phyloP scores from a whole-genome alignment of 1,140 invertebrate species.

The Pinna nobilis region DNA sequence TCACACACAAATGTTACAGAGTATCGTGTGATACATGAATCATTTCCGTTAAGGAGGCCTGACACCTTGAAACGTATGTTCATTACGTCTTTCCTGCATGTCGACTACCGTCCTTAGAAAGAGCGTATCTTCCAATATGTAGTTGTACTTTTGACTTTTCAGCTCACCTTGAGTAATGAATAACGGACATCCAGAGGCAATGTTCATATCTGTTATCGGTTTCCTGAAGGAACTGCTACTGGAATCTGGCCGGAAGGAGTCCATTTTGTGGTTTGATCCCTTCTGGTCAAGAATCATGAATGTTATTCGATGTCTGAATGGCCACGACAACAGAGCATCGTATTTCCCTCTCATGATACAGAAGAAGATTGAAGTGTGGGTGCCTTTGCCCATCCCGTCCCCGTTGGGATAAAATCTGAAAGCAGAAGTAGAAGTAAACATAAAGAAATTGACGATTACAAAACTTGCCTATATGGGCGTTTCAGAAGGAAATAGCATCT shows the following conservation, averaged over 20 bases:
- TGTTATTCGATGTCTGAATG: slow-evolving; percentile 70
- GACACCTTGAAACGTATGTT: too few relatives aligned
- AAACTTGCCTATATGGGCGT: not conserved
- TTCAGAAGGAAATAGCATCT: not conserved
- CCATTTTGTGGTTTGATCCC: slow-evolving; percentile 61
- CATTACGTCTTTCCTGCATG: too few relatives aligned
- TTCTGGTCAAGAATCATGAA: slow-evolving; percentile 70
- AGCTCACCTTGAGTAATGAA: too few relatives aligned
- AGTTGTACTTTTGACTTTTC: too few relatives aligned
- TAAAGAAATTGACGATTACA: not conserved
- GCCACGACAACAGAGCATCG: slow-evolving; percentile 70
- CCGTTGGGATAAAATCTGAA: slow-evolving; percentile 85
- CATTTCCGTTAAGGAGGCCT: too few relatives aligned
- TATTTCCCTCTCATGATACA: slow-evolving; percentile 71
- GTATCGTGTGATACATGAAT: too few relatives aligned
- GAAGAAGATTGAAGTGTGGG: slow-evolving; percentile 72
- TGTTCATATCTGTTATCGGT: slow-evolving; percentile 73
- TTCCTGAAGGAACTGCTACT: slow-evolving; percentile 66
- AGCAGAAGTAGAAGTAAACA: not conserved
- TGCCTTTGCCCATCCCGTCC: slow-evolving; percentile 77
- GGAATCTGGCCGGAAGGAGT: slow-evolving; percentile 70
- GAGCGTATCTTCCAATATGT: too few relatives aligned
- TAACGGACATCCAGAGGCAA: slow-evolving; percentile 71
- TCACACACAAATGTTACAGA: too few relatives aligned
- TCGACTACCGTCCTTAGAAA: too few relatives aligned